Conservation (phyloP, 2,888 invertebrate species). For the Megalurothrips usitatus region DNA sequence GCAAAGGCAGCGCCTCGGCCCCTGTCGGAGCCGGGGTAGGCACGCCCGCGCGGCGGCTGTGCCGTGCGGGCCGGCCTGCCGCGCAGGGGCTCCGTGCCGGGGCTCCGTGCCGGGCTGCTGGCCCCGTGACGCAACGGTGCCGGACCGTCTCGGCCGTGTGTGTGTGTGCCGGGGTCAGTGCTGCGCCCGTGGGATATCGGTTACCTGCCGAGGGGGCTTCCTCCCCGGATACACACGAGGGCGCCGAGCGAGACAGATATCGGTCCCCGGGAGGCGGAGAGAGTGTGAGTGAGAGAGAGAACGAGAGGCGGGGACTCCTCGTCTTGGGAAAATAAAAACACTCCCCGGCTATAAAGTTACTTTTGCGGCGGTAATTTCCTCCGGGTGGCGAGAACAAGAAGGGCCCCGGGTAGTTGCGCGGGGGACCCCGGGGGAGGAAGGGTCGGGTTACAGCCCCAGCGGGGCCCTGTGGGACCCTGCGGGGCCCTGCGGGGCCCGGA, state of each 20-base stretch:
- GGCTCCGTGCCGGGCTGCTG: no score
- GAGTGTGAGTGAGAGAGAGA: no score
- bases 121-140: neutral
- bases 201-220: neutral
- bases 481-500: neutral
- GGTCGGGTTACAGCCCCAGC: constrained; percentile 1
- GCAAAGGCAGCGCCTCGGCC: no score
- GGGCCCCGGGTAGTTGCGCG: neutral
- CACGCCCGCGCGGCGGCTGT: no score
- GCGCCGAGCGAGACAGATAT: no score
- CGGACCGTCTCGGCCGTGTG: neutral
- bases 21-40: no score
- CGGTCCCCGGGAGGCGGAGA: no score
- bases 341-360: constrained; percentile 14
- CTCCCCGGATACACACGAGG: neutral
- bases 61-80: no score
- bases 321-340: neutral
- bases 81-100: no score
- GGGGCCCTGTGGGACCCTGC: neutral
- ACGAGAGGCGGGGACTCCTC: no score
- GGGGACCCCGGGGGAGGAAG: neutral
- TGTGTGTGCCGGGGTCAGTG: neutral
- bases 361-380: constrained; percentile 24
- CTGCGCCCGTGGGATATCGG: neutral
- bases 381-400: neutral